These are phyloP conservation scores for Cephus runcator DNA, from an alignment of 2,888 invertebrate species.

Conservation along the genomic window DNA sequence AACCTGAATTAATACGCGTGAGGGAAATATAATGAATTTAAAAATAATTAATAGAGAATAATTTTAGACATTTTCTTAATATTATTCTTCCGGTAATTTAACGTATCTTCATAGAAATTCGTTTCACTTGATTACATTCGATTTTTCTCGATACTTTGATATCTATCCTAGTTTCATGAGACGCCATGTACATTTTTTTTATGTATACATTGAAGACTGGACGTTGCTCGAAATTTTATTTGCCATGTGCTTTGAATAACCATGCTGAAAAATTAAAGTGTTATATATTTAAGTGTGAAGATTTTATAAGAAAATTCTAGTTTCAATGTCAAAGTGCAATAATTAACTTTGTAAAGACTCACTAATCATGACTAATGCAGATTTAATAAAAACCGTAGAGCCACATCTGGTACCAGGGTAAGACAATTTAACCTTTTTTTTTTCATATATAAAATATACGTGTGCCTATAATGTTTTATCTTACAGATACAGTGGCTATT, in stretches of 20 bases:
- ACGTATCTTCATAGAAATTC: background rate
- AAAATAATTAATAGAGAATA: background rate
- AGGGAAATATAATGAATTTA: background rate
- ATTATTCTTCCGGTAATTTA: background rate
- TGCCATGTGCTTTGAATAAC: background rate
- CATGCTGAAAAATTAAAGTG: background rate
- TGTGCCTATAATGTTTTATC: conserved; percentile 1
- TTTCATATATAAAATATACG: background rate
- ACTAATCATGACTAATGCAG: conserved; percentile 36
- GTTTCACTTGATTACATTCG: background rate
- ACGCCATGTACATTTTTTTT: background rate
- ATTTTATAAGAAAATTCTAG: conserved; percentile 3
- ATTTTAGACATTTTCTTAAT: background rate
- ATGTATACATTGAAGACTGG: background rate
- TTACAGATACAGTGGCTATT: conserved; percentile 79
- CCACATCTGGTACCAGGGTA: conserved; percentile 83
- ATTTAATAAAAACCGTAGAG: conserved; percentile 70
- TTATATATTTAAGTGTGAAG: background rate
- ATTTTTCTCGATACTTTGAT: background rate
- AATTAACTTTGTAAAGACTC: background rate
- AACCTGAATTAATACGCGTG: background rate
- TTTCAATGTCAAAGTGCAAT: background rate
- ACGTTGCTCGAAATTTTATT: background rate
- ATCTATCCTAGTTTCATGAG: background rate
- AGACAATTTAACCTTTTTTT: conserved; percentile 41